A percentile compares a stretch with the other conserved stretches of the same genome.
These are phyloP conservation scores for Poecilia wingei DNA, from an alignment of 2,797 vertebrate species.

Conservation along the genomic window DNA sequence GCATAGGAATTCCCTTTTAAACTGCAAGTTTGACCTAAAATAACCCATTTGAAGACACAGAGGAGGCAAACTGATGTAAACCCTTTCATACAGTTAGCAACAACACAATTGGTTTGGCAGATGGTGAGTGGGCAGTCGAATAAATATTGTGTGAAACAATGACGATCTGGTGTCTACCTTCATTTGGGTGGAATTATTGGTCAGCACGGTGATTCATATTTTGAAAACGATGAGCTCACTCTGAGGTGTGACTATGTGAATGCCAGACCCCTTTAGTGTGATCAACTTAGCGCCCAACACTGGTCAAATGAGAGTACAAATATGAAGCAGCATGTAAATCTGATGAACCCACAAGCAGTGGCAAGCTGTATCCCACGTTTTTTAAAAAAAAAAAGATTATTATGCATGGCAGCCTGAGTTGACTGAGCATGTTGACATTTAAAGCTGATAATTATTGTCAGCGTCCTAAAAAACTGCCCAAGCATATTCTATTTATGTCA, in stretches of 20 bases:
- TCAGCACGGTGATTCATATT: slow-evolving; percentile 48
- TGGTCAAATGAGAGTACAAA: neutral
- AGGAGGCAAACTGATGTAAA: neutral
- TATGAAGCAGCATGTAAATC: neutral
- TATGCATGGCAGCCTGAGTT: neutral
- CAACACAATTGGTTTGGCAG: slow-evolving; percentile 20
- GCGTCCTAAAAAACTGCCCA: neutral
- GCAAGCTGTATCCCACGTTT: neutral
- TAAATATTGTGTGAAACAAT: slow-evolving; percentile 28
- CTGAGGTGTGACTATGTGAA: neutral
- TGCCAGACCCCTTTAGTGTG: slow-evolving; percentile 14
- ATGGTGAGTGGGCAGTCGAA: slow-evolving; percentile 26
- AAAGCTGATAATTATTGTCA: neutral
- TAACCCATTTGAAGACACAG: neutral
- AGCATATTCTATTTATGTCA: neutral
- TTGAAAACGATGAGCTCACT: slow-evolving; percentile 36
- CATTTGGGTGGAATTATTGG: slow-evolving; percentile 20
- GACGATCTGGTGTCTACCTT: slow-evolving; percentile 34
- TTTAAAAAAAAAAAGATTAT: no score
- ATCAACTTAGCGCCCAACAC: slow-evolving; percentile 1
- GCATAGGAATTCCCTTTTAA: neutral
- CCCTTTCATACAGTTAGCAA: neutral
- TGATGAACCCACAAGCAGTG: neutral
- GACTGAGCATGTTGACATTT: neutral
- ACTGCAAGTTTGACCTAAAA: neutral